Percentiles rank a stretch among this genome's conserved stretches.
Conservation (phyloP, 2,888 invertebrate genomes). For the Caradrina kadenii region DNA sequence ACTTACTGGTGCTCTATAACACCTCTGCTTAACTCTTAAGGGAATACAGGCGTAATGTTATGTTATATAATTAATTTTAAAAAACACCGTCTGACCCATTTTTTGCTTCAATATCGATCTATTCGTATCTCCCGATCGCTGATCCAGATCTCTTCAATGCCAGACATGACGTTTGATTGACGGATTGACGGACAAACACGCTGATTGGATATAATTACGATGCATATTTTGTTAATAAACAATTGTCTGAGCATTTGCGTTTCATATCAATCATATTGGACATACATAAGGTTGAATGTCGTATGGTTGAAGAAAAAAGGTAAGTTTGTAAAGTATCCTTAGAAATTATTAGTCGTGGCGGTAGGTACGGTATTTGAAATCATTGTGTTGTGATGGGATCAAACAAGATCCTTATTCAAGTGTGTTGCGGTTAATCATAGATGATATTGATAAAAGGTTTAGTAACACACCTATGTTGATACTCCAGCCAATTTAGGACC, state of each 20-base stretch:
- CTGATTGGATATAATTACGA: slow-evolving; percentile 89
- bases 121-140: slow-evolving; percentile 74
- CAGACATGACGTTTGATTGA: slow-evolving; percentile 78
- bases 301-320: neutral
- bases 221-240: slow-evolving; percentile 84
- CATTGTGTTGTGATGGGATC: slow-evolving; percentile 58
- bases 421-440: slow-evolving; percentile 40
- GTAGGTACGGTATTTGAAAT: slow-evolving; percentile 55
- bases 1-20: neutral
- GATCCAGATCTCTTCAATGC: slow-evolving; percentile 78
- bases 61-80: slow-evolving; percentile 61
- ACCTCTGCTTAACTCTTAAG: neutral
- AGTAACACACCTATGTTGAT: slow-evolving; percentile 7
- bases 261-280: neutral
- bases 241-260: slow-evolving; percentile 62
- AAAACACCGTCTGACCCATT: slow-evolving; percentile 68
- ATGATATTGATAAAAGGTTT: slow-evolving; percentile 30
- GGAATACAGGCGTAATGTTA: slow-evolving; percentile 4
- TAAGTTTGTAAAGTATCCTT: slow-evolving; percentile 45
- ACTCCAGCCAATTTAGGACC: slow-evolving; percentile 2
- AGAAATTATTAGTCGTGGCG: slow-evolving; percentile 55
- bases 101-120: slow-evolving; percentile 70
- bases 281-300: slow-evolving; percentile 42
- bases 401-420: slow-evolving; percentile 54
- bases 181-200: slow-evolving; percentile 83